phyloP scores from a whole-genome alignment of 2,113 vertebrate species.

The Dermatemys mawii region DNA sequence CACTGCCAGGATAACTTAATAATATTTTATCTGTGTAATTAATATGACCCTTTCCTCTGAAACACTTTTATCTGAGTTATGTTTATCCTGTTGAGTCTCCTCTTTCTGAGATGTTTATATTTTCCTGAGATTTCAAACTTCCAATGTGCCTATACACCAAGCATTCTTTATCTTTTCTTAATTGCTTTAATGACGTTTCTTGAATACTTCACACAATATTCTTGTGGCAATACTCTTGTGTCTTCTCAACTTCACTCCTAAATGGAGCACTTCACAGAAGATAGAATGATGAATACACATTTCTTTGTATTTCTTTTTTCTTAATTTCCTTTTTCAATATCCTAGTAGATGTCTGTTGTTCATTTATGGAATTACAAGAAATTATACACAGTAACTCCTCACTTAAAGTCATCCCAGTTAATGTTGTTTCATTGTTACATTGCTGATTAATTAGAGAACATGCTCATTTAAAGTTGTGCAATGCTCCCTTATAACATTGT shows the following conservation, averaged over 20 bases:
- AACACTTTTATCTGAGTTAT: background rate
- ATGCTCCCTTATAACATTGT: too few relatives aligned
- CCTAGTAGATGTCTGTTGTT: background rate
- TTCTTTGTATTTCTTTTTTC: background rate
- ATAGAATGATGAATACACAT: background rate
- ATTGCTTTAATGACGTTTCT: background rate
- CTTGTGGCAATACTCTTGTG: background rate
- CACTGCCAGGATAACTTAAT: background rate
- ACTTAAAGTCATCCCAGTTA: too few relatives aligned
- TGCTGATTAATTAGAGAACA: too few relatives aligned
- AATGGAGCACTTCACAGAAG: background rate
- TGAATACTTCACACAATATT: background rate
- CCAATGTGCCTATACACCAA: conserved; percentile 3
- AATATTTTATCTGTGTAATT: background rate
- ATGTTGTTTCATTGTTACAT: too few relatives aligned
- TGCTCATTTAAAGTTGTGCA: too few relatives aligned
- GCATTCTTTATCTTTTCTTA: conserved; percentile 23
- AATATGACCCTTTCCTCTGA: background rate
- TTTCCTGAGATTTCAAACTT: background rate
- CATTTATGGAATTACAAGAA: background rate
- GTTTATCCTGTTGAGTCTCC: background rate
- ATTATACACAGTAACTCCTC: background rate
- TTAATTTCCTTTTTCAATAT: background rate
- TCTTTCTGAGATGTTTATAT: background rate
- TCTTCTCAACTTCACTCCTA: conserved; percentile 38